phyloP scores from a whole-genome alignment of 2,888 invertebrate species.

The Miltochrista miniata region DNA sequence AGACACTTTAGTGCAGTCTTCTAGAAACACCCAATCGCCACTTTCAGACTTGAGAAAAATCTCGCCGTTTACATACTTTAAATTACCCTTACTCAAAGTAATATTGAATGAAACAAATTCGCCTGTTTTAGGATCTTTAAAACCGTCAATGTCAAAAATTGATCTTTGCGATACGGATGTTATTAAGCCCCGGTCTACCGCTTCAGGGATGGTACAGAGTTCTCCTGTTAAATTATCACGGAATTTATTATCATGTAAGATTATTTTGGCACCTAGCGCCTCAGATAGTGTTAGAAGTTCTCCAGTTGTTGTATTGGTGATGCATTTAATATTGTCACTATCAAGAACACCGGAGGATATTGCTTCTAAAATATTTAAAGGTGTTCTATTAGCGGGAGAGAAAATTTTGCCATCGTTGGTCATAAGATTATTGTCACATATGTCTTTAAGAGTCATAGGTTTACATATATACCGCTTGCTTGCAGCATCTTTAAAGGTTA shows the following conservation, averaged over 20 bases:
- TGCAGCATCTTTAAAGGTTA: conserved; percentile 93
- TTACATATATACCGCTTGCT: conserved; percentile 91
- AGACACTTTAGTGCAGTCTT: conserved; percentile 90
- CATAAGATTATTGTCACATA: conserved; percentile 90
- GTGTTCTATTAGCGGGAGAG: conserved; percentile 91
- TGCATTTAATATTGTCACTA: conserved; percentile 91
- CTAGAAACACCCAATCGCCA: conserved; percentile 89
- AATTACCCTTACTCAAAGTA: conserved; percentile 89
- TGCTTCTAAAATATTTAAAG: conserved; percentile 92
- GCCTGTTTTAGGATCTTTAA: conserved; percentile 91
- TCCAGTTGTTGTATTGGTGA: conserved; percentile 91
- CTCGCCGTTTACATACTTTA: conserved; percentile 89
- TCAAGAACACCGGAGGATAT: conserved; percentile 95
- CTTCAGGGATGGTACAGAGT: conserved; percentile 91
- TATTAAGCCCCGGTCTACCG: conserved; percentile 94
- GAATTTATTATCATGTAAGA: conserved; percentile 89
- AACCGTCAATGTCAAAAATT: conserved; percentile 96
- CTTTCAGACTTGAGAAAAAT: conserved; percentile 89
- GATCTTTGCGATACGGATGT: conserved; percentile 94
- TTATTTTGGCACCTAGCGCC: conserved; percentile 91
- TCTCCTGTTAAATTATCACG: conserved; percentile 89
- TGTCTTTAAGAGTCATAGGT: conserved; percentile 96
- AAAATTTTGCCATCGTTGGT: conserved; percentile 90
- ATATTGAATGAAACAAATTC: conserved; percentile 93
- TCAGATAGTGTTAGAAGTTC: conserved; percentile 93